Conservation (phyloP, 23 tunicate genomes). For the Ascidia mentula region DNA sequence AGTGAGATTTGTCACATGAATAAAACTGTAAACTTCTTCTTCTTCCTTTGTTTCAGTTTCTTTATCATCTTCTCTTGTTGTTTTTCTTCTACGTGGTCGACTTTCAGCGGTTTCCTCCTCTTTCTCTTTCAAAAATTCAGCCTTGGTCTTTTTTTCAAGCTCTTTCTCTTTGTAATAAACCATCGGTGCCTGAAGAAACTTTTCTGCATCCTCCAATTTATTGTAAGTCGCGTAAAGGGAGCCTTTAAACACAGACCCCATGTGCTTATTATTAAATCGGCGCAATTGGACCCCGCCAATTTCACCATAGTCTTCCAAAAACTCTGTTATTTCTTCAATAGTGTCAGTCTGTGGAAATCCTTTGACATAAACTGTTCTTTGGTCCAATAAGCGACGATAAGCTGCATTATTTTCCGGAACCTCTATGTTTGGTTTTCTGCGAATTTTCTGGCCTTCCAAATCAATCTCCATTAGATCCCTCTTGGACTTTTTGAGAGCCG, state of each 20-base stretch:
- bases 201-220: slow-evolving; percentile 77
- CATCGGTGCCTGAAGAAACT: slow-evolving; percentile 83
- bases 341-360: slow-evolving; percentile 78
- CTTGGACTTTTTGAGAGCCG: slow-evolving; percentile 50
- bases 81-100: slow-evolving; percentile 12
- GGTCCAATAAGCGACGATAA: slow-evolving; percentile 49
- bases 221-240: slow-evolving; percentile 81
- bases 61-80: slow-evolving; percentile 1
- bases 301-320: slow-evolving; percentile 62
- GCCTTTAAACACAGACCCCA: slow-evolving; percentile 74
- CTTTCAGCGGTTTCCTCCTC: slow-evolving; percentile 36
- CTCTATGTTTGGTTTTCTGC: slow-evolving; percentile 67
- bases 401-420: slow-evolving; percentile 82
- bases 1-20: slow-evolving; percentile 51
- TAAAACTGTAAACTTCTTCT: slow-evolving; percentile 31
- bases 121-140: slow-evolving; percentile 52
- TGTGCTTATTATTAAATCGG: slow-evolving; percentile 44
- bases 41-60: neutral
- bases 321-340: slow-evolving; percentile 81
- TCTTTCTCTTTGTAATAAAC: slow-evolving; percentile 75
- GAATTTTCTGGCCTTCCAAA: slow-evolving; percentile 60
- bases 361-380: slow-evolving; percentile 71
- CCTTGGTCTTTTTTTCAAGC: slow-evolving; percentile 65
- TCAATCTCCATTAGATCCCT: slow-evolving; percentile 63
- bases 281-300: slow-evolving; percentile 77